phyloP scores from a whole-genome alignment of 2,113 vertebrate genomes.

The Gulo gulo region DNA sequence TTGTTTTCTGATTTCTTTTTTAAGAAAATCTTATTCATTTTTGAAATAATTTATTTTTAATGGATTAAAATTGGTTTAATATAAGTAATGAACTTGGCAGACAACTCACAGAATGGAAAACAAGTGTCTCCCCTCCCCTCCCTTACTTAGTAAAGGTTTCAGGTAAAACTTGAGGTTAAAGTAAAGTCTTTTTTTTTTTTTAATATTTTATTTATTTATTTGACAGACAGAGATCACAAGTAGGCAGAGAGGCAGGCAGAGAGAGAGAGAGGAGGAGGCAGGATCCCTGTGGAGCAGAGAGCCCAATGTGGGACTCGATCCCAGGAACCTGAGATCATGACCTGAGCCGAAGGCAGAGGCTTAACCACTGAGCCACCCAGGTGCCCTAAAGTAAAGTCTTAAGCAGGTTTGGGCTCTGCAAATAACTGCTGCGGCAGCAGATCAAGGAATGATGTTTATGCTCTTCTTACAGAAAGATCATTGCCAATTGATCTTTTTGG shows the following conservation, averaged over 20 bases:
- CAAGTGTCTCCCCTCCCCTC: neutral
- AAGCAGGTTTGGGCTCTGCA: slow-evolving; percentile 29
- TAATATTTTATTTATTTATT: too few species aligned
- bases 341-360: too few species aligned
- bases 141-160: neutral
- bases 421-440: neutral
- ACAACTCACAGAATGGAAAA: neutral
- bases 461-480: slow-evolving; percentile 33
- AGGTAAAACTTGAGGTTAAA: slow-evolving; percentile 13
- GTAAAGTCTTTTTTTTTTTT: neutral
- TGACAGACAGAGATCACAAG: too few species aligned
- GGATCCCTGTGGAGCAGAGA: too few species aligned
- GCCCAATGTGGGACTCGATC: too few species aligned
- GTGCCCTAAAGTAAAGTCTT: slow-evolving; percentile 16
- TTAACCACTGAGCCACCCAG: too few species aligned
- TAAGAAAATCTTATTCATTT: neutral
- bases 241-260: too few species aligned
- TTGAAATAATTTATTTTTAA: slow-evolving; percentile 14
- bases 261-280: too few species aligned
- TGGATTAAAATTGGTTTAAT: slow-evolving; percentile 15
- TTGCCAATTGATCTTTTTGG: slow-evolving; percentile 34
- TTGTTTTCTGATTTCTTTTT: neutral
- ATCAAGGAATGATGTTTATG: slow-evolving; percentile 27
- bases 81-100: neutral
- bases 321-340: too few species aligned